Evolutionary conservation across 2,797 vertebrate species (phyloP), one percentile per base, ranked within the genome.

Genomic region (Chaenodraco wilsoni): DNA sequence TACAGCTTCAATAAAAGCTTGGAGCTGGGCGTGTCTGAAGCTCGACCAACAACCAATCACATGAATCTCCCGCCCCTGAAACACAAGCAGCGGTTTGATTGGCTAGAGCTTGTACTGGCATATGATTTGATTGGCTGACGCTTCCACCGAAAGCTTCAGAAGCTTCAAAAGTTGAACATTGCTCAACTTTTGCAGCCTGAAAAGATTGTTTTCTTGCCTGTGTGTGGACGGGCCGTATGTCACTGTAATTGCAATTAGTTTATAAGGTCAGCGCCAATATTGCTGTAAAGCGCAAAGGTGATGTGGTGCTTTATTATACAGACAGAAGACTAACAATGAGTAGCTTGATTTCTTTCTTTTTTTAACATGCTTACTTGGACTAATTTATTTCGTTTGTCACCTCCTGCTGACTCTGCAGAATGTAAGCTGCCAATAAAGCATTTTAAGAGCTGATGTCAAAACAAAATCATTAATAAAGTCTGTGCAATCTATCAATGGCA

Each of bases 221-320:
- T 21, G 21, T 21, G 21, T 21, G 21, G 21, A 21, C 21, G 21
- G 21, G 21, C 21, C 2, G 21, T 21, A 88, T 88, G 84, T 92
- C 90, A 87, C 66, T 27, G 62, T 84, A 84, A 88, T 88, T 89
- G 88, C 89, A 92, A 91, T 91, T 90, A 91, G 86, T 66, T 67
- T 76, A 72, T 90, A 93, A 93, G 89, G 90, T 93, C 89, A 88
- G 40, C 2, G 2, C 7, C 21, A 67, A 84, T 84, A 78, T 72
- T 74, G 84, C 79, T 27, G 50, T 37, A 48, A 78, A 83, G 72
- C 69, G 59, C 46, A 41, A 54, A 65, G 79, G 76, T 73, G 80
- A 88, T 33, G 74, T 8, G 48, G 67, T 41, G 60, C 77, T 91
- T 77, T 59, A 83, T 84, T 78, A 76, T 15, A 14, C 69, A 49